Conservation (phyloP, 2,797 vertebrate species). For the Champsocephalus esox region DNA sequence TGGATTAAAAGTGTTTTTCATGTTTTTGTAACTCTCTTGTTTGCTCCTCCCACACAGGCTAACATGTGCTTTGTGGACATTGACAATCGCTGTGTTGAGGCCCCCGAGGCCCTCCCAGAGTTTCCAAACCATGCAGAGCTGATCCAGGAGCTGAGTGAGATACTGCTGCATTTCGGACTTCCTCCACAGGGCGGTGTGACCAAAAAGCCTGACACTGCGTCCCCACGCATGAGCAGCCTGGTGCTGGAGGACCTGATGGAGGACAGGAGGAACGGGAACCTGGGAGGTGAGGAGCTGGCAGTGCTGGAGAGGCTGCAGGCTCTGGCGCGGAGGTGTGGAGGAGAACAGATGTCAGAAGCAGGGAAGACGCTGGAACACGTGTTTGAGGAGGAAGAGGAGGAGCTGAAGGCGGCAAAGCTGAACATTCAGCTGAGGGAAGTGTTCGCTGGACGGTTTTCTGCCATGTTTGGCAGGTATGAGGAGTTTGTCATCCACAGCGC, state of each 20-base stretch:
- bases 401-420: conserved; percentile 90
- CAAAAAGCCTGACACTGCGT: conserved; percentile 80
- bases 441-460: conserved; percentile 92
- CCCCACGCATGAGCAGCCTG: conserved; percentile 80
- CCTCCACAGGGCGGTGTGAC: conserved; percentile 85
- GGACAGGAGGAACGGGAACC: conserved; percentile 94
- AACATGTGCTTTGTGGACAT: conserved; percentile 98
- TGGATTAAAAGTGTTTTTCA: conserved; percentile 7
- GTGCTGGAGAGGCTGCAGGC: conserved; percentile 93
- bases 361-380: conserved; percentile 63
- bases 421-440: conserved; percentile 96
- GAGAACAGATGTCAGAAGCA: conserved; percentile 57
- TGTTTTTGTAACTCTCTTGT: conserved; percentile 1
- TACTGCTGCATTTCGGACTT: conserved; percentile 91
- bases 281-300: conserved; percentile 88
- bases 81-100: conserved; percentile 93
- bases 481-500: conserved; percentile 95
- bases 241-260: conserved; percentile 92
- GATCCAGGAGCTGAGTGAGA: conserved; percentile 93
- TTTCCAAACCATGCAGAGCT: conserved; percentile 95
- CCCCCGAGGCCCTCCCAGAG: conserved; percentile 93
- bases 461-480: conserved; percentile 96
- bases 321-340: conserved; percentile 87
- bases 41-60: conserved; percentile 82
- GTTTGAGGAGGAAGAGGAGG: conserved; percentile 81